A percentile compares a stretch with the other conserved stretches of the same genome.
These are phyloP conservation scores for Calcarius ornatus DNA, from an alignment of 2,113 vertebrate genomes.

Conservation along the genomic window DNA sequence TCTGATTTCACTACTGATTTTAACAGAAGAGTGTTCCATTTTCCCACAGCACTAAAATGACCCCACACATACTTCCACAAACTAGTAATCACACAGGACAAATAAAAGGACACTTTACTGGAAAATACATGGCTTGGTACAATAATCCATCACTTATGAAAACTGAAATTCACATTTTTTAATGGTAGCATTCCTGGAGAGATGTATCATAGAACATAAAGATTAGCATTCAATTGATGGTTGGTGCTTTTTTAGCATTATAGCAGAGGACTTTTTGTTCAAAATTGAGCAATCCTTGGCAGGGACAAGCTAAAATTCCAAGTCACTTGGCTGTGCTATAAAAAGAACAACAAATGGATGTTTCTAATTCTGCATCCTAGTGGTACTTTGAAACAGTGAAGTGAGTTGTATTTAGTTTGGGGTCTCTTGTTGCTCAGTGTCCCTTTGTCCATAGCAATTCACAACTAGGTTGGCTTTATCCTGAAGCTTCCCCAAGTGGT, in stretches of 20 bases:
- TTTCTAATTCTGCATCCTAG: constrained; percentile 59
- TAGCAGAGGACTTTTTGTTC: constrained; percentile 65
- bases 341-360: constrained; percentile 68
- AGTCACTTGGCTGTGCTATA: constrained; percentile 66
- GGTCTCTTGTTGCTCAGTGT: neutral
- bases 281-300: constrained; percentile 66
- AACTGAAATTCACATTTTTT: constrained; percentile 77
- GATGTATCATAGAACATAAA: constrained; percentile 73
- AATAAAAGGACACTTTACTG: constrained; percentile 83
- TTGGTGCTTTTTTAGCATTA: constrained; percentile 65
- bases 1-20: constrained; percentile 84
- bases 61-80: constrained; percentile 84
- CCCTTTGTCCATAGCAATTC: neutral
- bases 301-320: constrained; percentile 69
- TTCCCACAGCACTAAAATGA: constrained; percentile 85
- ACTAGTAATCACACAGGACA: constrained; percentile 80
- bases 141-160: constrained; percentile 82
- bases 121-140: constrained; percentile 77
- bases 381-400: constrained; percentile 33
- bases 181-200: constrained; percentile 75
- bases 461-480: neutral
- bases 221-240: constrained; percentile 73
- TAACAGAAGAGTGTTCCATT: constrained; percentile 75
- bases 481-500: neutral
- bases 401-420: neutral